A percentile compares a stretch with the other conserved stretches of the same genome.
These are phyloP conservation scores for Xiphorhynchus elegans DNA, from an alignment of 2,113 vertebrate genomes.

Conservation along the genomic window DNA sequence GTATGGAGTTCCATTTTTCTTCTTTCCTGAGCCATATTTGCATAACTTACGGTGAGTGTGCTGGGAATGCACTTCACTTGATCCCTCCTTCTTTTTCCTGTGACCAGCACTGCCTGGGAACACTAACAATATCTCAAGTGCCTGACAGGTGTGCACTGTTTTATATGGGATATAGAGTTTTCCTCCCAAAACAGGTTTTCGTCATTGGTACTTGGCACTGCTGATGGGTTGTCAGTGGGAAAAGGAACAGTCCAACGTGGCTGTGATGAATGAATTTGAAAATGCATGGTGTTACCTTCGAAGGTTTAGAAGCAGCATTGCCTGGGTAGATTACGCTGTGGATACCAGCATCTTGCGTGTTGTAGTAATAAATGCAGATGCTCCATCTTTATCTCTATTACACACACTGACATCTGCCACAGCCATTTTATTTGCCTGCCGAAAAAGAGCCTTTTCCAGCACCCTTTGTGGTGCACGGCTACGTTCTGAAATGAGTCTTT, in stretches of 20 bases:
- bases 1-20: not conserved
- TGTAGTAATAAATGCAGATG: slow-evolving; percentile 19
- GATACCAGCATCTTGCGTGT: not conserved
- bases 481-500: not conserved
- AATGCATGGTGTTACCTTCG: not conserved
- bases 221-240: not conserved
- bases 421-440: not conserved
- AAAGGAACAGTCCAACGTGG: not conserved
- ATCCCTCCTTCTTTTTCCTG: not conserved
- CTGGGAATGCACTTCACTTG: not conserved
- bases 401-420: not conserved
- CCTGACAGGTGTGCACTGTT: not conserved
- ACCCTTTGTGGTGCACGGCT: not conserved
- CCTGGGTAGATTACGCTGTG: not conserved
- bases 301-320: not conserved
- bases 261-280: slow-evolving; percentile 6
- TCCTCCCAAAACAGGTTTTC: not conserved
- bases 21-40: not conserved
- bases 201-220: not conserved
- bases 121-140: not conserved
- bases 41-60: not conserved
- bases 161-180: not conserved
- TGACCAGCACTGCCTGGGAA: not conserved
- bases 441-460: slow-evolving; percentile 3
- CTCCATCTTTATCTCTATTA: slow-evolving; percentile 3